Evolutionary conservation across 2,797 vertebrate genomes (phyloP).

Genomic region (Odontamblyopus rebecca): DNA sequence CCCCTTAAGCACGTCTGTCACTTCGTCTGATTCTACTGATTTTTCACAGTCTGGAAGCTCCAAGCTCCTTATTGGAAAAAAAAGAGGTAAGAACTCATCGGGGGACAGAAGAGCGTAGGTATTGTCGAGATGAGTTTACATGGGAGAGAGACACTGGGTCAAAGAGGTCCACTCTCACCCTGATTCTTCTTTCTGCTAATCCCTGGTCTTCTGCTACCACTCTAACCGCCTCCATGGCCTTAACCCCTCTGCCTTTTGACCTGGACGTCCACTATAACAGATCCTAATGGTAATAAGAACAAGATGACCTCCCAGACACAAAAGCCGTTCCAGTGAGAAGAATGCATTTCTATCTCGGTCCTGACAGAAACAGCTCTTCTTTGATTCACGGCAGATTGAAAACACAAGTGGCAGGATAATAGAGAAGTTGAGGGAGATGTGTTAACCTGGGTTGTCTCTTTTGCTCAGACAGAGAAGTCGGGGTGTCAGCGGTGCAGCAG

Average conservation of each 20-base stretch:
- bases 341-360: constrained; percentile 40
- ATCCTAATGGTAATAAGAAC: constrained; percentile 59
- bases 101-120: constrained; percentile 1
- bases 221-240: constrained; percentile 37
- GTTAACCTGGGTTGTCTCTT: background rate
- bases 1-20: constrained; percentile 83
- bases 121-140: constrained; percentile 27
- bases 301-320: constrained; percentile 53
- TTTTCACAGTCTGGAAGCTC: constrained; percentile 45
- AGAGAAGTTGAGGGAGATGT: background rate
- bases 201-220: constrained; percentile 24
- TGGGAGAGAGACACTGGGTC: constrained; percentile 38
- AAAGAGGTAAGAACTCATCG: constrained; percentile 1
- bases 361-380: constrained; percentile 57
- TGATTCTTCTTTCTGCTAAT: constrained; percentile 26
- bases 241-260: constrained; percentile 9
- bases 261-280: constrained; percentile 25
- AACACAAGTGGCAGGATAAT: background rate
- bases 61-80: constrained; percentile 27
- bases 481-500: background rate
- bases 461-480: background rate
- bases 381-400: constrained; percentile 48
- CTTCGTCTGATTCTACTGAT: constrained; percentile 78
- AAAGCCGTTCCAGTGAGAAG: constrained; percentile 35
- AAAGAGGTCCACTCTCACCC: constrained; percentile 6